phyloP scores from a whole-genome alignment of 2,113 vertebrate genomes.

The Misgurnus mizolepis region DNA sequence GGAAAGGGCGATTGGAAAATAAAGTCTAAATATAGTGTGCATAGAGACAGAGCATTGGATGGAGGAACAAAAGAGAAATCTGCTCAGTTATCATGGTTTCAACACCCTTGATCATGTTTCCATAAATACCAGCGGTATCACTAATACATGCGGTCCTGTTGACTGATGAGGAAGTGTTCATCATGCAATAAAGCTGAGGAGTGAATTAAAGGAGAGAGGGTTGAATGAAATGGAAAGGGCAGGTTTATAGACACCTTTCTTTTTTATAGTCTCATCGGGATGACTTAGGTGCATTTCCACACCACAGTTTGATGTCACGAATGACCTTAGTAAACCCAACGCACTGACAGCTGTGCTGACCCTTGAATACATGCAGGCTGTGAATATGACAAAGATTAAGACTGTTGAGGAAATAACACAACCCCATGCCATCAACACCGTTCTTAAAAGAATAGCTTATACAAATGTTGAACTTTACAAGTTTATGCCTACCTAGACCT shows the following conservation, averaged over 20 bases:
- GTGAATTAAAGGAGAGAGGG: conserved; percentile 42
- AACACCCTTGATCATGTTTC: conserved; percentile 68
- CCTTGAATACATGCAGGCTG: neutral
- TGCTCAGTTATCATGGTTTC: conserved; percentile 66
- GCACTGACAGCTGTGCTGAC: neutral
- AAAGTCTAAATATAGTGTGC: conserved; percentile 63
- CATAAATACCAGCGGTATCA: conserved; percentile 63
- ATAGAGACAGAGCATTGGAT: conserved; percentile 48
- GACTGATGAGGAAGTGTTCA: conserved; percentile 69
- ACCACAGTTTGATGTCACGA: conserved; percentile 24
- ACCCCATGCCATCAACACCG: neutral
- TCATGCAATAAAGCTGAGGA: conserved; percentile 58
- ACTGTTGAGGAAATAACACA: conserved; percentile 16
- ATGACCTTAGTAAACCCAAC: conserved; percentile 3
- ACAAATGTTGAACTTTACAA: conserved; percentile 41
- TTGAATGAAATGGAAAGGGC: conserved; percentile 59
- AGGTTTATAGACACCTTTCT: conserved; percentile 61
- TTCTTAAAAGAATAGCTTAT: conserved; percentile 27
- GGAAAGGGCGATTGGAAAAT: conserved; percentile 69
- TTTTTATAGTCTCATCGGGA: conserved; percentile 52
- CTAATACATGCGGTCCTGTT: conserved; percentile 64
- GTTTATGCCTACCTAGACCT: neutral
- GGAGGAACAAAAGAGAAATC: conserved; percentile 65
- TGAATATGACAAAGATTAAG: neutral
- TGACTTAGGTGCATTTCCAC: conserved; percentile 55